These are phyloP conservation scores for Drosophila longiperda DNA, from an alignment of 2,888 invertebrate genomes.

Conservation along the genomic window DNA sequence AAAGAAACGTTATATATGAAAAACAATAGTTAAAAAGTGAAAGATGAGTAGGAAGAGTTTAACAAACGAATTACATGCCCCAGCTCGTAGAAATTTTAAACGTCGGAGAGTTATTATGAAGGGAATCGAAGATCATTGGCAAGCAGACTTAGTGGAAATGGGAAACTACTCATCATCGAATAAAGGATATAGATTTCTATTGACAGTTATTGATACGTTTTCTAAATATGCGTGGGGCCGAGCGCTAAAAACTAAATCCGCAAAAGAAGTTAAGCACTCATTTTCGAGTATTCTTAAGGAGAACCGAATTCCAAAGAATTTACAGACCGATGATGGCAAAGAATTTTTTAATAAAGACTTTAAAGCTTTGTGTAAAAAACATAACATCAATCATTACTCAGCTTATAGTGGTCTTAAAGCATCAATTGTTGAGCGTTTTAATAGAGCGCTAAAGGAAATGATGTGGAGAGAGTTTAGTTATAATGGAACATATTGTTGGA, in stretches of 20 bases:
- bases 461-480: slow-evolving; percentile 4
- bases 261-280: too few species aligned
- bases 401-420: not conserved
- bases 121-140: not conserved
- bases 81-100: too few species aligned
- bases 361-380: too few species aligned
- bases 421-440: slow-evolving; percentile 6
- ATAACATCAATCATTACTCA: too few species aligned
- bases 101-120: too few species aligned
- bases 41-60: not conserved
- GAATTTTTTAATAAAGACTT: too few species aligned
- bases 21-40: not conserved
- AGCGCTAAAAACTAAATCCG: too few species aligned
- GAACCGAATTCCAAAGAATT: too few species aligned
- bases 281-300: too few species aligned
- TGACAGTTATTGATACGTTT: not conserved
- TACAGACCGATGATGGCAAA: too few species aligned
- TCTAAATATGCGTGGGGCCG: too few species aligned
- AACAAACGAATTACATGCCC: not conserved
- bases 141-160: not conserved
- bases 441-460: slow-evolving; percentile 9
- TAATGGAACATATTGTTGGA: slow-evolving; percentile 8
- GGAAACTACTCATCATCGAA: not conserved
- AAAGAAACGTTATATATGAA: too few species aligned
- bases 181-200: not conserved